A percentile compares a stretch with the other conserved stretches of the same genome.
These are phyloP conservation scores for Philereme vetulata DNA, from an alignment of 2,888 invertebrate genomes.

Conservation along the genomic window DNA sequence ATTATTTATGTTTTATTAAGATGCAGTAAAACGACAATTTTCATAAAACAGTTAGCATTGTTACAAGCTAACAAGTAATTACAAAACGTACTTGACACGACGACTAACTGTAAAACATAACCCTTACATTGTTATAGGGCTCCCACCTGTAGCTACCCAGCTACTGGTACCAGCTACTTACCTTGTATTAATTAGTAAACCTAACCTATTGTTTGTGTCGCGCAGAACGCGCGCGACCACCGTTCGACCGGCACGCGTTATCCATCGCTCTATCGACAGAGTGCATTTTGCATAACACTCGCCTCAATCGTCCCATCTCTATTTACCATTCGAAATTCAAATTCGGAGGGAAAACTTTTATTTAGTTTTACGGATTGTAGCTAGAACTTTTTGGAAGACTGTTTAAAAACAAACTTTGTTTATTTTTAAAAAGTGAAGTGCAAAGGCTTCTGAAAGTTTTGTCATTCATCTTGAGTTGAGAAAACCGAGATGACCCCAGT, in stretches of 20 bases:
- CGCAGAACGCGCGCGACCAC: slow-evolving; percentile 68
- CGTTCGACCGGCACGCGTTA: slow-evolving; percentile 65
- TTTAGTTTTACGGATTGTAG: slow-evolving; percentile 3
- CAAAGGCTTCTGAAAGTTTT: slow-evolving; percentile 26
- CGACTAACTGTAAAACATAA: slow-evolving; percentile 40
- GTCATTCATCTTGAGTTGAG: slow-evolving; percentile 34
- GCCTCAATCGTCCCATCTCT: slow-evolving; percentile 29
- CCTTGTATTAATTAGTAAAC: slow-evolving; percentile 68
- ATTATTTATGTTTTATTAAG: neutral
- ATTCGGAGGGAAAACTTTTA: slow-evolving; percentile 9
- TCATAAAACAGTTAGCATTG: slow-evolving; percentile 25
- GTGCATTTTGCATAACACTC: slow-evolving; percentile 44
- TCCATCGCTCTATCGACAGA: slow-evolving; percentile 50
- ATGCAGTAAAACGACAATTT: slow-evolving; percentile 1
- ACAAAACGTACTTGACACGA: slow-evolving; percentile 33
- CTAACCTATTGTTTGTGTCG: slow-evolving; percentile 73
- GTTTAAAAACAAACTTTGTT: slow-evolving; percentile 14
- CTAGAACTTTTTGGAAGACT: slow-evolving; percentile 4
- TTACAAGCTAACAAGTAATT: slow-evolving; percentile 30
- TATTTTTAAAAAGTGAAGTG: slow-evolving; percentile 24
- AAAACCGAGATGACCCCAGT: slow-evolving; percentile 81
- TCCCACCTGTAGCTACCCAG: slow-evolving; percentile 70
- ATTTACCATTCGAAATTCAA: slow-evolving; percentile 24
- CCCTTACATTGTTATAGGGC: slow-evolving; percentile 51
- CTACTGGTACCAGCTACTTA: slow-evolving; percentile 49